Conservation (phyloP, 2,113 vertebrate species). For the Vulpes ferrilata region DNA sequence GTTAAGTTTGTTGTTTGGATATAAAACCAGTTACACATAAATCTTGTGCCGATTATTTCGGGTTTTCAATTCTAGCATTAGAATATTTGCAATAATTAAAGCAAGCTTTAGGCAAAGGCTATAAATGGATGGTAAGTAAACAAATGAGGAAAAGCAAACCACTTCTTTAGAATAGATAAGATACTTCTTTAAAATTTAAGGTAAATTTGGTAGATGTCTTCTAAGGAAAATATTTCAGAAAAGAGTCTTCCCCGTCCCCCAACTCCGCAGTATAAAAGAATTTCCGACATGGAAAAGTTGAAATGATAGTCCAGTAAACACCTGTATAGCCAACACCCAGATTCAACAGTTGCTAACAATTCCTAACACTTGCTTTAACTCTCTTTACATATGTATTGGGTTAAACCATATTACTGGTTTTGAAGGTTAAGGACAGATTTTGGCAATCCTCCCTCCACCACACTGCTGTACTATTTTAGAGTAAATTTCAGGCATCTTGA, state of each 20-base stretch:
- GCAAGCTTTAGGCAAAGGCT: slow-evolving; percentile 49
- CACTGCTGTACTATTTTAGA: neutral
- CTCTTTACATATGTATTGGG: neutral
- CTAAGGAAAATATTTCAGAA: slow-evolving; percentile 49
- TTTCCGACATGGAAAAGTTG: slow-evolving; percentile 11
- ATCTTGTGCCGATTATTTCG: slow-evolving; percentile 64
- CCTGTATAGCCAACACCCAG: neutral
- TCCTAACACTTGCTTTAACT: slow-evolving; percentile 15
- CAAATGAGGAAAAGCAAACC: neutral
- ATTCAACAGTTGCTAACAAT: neutral
- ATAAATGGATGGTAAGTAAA: neutral
- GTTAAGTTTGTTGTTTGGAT: slow-evolving; percentile 85
- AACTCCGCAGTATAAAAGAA: slow-evolving; percentile 9
- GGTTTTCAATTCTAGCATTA: slow-evolving; percentile 51
- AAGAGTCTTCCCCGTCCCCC: neutral
- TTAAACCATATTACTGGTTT: slow-evolving; percentile 38
- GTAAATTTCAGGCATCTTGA: slow-evolving; percentile 41
- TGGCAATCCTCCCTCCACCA: neutral
- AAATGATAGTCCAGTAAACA: neutral
- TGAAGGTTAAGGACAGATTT: neutral
- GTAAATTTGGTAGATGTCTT: slow-evolving; percentile 17
- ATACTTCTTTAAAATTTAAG: neutral
- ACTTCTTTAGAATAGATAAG: slow-evolving; percentile 3
- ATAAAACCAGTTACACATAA: slow-evolving; percentile 76
- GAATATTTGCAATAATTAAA: slow-evolving; percentile 26